These are phyloP conservation scores for Aselliscus stoliczkanus DNA, from an alignment of 2,797 vertebrate genomes.

Conservation along the genomic window DNA sequence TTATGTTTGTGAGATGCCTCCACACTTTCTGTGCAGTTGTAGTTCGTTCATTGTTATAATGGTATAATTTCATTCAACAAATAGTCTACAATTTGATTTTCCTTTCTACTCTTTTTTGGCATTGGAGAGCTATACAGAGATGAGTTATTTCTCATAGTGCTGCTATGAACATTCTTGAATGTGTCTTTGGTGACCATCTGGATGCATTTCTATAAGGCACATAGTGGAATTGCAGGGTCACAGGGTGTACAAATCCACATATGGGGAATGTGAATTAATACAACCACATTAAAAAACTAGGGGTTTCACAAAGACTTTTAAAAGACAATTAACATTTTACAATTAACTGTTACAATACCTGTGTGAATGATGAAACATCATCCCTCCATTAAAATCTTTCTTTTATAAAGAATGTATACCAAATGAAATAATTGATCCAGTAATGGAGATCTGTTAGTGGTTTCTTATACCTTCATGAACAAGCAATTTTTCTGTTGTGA, in stretches of 20 bases:
- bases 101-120: neutral
- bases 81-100: neutral
- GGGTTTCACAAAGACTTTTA: neutral
- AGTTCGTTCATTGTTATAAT: neutral
- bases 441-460: neutral
- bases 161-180: neutral
- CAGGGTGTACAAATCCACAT: neutral
- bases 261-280: neutral
- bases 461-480: neutral
- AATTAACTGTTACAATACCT: neutral
- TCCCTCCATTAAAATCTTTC: neutral
- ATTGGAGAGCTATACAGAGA: neutral
- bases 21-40: neutral
- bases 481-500: neutral
- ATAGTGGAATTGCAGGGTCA: neutral
- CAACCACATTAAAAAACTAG: neutral
- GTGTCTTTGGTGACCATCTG: neutral
- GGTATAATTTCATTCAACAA: neutral
- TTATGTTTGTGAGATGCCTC: neutral
- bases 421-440: neutral
- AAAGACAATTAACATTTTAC: conserved; percentile 20
- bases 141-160: neutral
- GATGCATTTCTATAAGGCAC: neutral
- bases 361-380: neutral
- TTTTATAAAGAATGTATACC: neutral